Percentiles rank a stretch among this genome's conserved stretches.
Conservation (phyloP, 2,888 invertebrate species). For the Cephus spinipes region DNA sequence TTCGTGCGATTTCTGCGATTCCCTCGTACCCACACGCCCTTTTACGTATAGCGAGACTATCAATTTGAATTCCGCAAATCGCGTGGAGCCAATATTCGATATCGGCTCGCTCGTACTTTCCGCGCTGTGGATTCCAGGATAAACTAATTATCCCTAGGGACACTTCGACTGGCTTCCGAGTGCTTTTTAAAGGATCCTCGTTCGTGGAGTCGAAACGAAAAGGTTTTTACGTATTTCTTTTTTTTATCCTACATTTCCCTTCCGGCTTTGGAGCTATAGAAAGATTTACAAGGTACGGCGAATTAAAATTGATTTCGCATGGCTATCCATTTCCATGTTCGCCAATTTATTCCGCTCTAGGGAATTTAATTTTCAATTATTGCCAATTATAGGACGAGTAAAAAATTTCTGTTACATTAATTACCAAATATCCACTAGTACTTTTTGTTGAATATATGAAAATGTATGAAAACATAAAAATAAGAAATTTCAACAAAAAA, state of each 20-base stretch:
- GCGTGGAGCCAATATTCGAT: slow-evolving; percentile 5
- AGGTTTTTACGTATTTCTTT: background rate
- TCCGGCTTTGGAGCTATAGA: background rate
- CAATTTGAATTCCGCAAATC: background rate
- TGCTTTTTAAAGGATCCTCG: background rate
- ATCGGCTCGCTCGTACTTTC: background rate
- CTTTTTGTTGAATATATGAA: background rate
- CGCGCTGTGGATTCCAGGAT: background rate
- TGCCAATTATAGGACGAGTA: slow-evolving; percentile 8
- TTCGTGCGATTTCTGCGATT: background rate
- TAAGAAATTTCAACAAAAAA: background rate
- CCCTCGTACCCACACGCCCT: background rate
- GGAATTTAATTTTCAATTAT: background rate
- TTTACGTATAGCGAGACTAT: background rate
- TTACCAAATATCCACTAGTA: background rate
- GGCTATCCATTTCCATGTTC: background rate
- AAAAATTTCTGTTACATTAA: background rate
- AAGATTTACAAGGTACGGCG: background rate
- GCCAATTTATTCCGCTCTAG: background rate
- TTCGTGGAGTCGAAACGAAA: background rate
- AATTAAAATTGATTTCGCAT: background rate
- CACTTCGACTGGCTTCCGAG: background rate
- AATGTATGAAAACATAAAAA: background rate
- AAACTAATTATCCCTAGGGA: background rate
- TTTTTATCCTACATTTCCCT: background rate